phyloP scores from a whole-genome alignment of 92 coral and sea anemone genomes.

The Bergia puertoricense region DNA sequence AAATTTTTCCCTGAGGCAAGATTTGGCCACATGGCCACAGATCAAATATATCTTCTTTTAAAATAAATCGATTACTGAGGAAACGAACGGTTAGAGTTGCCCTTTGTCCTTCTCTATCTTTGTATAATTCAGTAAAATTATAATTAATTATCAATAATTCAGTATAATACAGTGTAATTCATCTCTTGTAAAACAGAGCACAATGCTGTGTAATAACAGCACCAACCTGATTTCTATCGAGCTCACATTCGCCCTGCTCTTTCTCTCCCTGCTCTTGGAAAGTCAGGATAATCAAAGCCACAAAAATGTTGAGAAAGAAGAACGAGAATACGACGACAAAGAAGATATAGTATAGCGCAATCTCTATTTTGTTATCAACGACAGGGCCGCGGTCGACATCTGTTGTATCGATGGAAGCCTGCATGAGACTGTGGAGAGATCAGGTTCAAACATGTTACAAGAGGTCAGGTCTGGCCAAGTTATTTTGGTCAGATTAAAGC shows the following conservation, averaged over 20 bases:
- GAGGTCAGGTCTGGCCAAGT: too few relatives aligned
- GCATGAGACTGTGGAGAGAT: constrained; percentile 81
- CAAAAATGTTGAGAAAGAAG: constrained; percentile 97
- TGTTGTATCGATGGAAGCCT: constrained; percentile 94
- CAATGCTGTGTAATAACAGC: not conserved
- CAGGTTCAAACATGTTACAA: not conserved
- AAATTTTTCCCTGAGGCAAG: too few relatives aligned
- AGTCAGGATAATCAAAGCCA: constrained; percentile 95
- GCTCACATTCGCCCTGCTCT: constrained; percentile 97
- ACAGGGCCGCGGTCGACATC: constrained; percentile 89
- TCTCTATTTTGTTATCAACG: constrained; percentile 89
- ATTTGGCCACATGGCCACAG: too few relatives aligned
- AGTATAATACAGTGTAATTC: too few relatives aligned
- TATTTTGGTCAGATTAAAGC: too few relatives aligned
- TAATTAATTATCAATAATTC: too few relatives aligned
- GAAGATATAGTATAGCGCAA: constrained; percentile 88
- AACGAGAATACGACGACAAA: constrained; percentile 96
- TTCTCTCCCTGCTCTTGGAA: constrained; percentile 99
- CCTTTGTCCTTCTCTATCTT: too few relatives aligned
- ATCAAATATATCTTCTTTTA: too few relatives aligned
- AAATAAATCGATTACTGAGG: too few relatives aligned
- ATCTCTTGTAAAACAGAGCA: not conserved
- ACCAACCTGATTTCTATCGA: constrained; percentile 94
- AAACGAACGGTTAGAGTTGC: too few relatives aligned
- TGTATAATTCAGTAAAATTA: too few relatives aligned